Percentiles rank a stretch among this genome's conserved stretches.
Evolutionary conservation across 2,113 vertebrate genomes (phyloP).

Genomic region (Hemichromis elongatus): DNA sequence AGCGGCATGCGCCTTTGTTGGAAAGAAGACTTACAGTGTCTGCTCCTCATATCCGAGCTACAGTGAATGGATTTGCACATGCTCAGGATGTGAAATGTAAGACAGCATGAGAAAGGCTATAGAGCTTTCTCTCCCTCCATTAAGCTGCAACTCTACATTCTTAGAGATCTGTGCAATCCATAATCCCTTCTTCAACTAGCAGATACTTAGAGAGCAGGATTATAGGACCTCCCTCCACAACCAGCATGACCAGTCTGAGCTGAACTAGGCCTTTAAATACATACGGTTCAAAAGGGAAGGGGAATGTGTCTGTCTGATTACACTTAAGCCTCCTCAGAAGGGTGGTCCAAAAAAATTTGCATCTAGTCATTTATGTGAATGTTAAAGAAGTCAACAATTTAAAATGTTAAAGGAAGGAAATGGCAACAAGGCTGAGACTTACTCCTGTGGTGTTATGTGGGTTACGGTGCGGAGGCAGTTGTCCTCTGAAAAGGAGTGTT

Average conservation of each 20-base stretch:
- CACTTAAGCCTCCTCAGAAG: not conserved
- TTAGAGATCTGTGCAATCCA: constrained; percentile 17
- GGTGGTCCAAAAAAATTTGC: not conserved
- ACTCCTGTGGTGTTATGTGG: constrained; percentile 79
- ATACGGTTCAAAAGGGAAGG: not conserved
- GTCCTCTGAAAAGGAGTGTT: constrained; percentile 80
- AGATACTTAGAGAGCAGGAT: constrained; percentile 43
- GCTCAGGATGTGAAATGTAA: not conserved
- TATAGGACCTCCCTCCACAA: constrained; percentile 33
- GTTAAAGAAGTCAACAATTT: not conserved
- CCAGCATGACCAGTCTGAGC: constrained; percentile 4
- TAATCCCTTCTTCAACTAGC: constrained; percentile 49
- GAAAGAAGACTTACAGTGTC: not conserved
- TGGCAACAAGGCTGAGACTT: constrained; percentile 51
- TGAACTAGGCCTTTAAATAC: not conserved
- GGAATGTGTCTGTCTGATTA: constrained; percentile 32
- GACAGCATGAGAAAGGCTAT: not conserved
- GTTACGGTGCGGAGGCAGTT: constrained; percentile 81
- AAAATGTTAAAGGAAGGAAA: not conserved
- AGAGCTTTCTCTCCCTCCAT: constrained; percentile 15
- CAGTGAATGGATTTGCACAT: not conserved
- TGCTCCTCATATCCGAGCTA: not conserved
- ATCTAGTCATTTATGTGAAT: not conserved
- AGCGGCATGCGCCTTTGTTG: not conserved
- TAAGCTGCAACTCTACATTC: constrained; percentile 37